Percentiles rank a stretch among this genome's conserved stretches.
Conservation (phyloP, 2,888 invertebrate species). For the Drosophila meridionalis region DNA sequence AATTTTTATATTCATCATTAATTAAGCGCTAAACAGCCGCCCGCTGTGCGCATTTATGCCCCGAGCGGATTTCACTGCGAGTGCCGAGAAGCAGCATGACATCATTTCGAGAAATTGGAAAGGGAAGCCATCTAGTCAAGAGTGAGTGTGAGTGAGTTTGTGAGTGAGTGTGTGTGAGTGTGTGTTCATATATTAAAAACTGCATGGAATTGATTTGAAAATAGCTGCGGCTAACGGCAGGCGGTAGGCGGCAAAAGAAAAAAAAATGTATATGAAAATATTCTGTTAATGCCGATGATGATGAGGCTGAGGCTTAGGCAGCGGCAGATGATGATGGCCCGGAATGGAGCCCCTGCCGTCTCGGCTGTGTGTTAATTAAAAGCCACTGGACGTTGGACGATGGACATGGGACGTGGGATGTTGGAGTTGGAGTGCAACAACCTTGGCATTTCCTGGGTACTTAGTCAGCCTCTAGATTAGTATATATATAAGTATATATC, state of each 20-base stretch:
- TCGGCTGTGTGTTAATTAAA: constrained; percentile 76
- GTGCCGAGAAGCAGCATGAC: constrained; percentile 65
- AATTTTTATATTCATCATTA: constrained; percentile 81
- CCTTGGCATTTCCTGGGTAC: constrained; percentile 80
- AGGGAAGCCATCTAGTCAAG: constrained; percentile 55
- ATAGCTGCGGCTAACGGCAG: constrained; percentile 56
- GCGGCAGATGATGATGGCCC: constrained; percentile 33
- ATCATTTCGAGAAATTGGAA: constrained; percentile 74
- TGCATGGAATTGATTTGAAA: constrained; percentile 80
- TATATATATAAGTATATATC: constrained; percentile 34
- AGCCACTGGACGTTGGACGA: constrained; percentile 69
- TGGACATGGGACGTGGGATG: constrained; percentile 63
- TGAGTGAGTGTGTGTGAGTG: neutral
- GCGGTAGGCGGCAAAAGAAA: constrained; percentile 45
- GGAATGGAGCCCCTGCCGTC: constrained; percentile 59
- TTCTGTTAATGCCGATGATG: constrained; percentile 67
- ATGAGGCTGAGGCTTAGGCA: constrained; percentile 17
- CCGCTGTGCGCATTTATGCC: constrained; percentile 68
- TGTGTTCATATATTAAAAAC: constrained; percentile 66
- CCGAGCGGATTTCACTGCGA: constrained; percentile 42
- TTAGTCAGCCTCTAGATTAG: constrained; percentile 79
- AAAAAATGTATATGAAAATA: constrained; percentile 49
- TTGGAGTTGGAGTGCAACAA: constrained; percentile 74
- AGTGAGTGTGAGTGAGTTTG: constrained; percentile 11
- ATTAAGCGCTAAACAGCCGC: constrained; percentile 81